phyloP scores from a whole-genome alignment of 92 coral and sea anemone species.

The Zoanthus sansibaricus region DNA sequence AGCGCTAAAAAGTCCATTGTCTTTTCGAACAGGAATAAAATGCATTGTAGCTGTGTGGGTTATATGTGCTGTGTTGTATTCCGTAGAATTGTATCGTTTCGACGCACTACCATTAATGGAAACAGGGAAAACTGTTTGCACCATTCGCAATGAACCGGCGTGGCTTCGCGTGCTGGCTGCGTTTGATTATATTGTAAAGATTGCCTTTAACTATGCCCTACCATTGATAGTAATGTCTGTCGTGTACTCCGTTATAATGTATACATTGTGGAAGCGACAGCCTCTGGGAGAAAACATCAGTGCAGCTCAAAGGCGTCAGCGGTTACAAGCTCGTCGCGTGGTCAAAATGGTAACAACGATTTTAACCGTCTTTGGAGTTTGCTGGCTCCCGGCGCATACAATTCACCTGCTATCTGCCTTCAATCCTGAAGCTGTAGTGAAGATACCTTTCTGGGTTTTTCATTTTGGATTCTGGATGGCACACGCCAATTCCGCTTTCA shows the following conservation, averaged over 20 bases:
- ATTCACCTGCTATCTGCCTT: slow-evolving; percentile 17
- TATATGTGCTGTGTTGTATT: neutral
- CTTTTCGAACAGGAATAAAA: neutral
- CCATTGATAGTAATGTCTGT: slow-evolving; percentile 18
- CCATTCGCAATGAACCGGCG: neutral
- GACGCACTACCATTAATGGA: neutral
- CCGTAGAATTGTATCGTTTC: slow-evolving; percentile 27
- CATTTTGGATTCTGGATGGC: slow-evolving; percentile 30
- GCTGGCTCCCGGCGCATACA: slow-evolving; percentile 36
- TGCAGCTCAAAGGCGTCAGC: slow-evolving; percentile 21
- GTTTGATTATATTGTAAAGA: neutral
- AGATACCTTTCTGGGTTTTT: neutral
- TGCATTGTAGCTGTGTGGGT: slow-evolving; percentile 36
- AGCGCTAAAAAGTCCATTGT: slow-evolving; percentile 12
- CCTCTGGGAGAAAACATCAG: slow-evolving; percentile 36
- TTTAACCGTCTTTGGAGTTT: slow-evolving; percentile 40
- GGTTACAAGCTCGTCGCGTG: slow-evolving; percentile 37
- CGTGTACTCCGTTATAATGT: slow-evolving; percentile 23
- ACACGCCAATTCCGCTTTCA: slow-evolving; percentile 32
- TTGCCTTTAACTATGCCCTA: slow-evolving; percentile 12
- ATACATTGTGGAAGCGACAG: slow-evolving; percentile 18
- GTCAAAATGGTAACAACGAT: slow-evolving; percentile 40
- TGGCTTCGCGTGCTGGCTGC: slow-evolving; percentile 17
- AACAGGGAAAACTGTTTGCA: neutral
- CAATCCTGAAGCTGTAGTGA: slow-evolving; percentile 4